Percentiles rank a stretch among this genome's conserved stretches.
These are phyloP conservation scores for Myiothlypis chrysogaster DNA, from an alignment of 2,797 vertebrate species.

Conservation along the genomic window DNA sequence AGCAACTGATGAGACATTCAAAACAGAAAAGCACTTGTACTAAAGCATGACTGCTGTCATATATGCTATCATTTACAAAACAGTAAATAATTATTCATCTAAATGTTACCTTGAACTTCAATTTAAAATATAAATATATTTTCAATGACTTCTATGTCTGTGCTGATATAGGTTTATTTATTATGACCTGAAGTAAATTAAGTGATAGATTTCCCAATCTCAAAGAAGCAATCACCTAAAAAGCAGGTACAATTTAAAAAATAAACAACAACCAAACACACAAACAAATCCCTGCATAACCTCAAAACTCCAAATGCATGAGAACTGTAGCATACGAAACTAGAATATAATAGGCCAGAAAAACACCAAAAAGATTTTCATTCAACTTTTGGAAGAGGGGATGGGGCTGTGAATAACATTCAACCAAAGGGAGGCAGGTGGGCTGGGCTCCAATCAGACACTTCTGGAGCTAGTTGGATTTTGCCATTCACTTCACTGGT, in stretches of 20 bases:
- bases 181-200: constrained; percentile 7
- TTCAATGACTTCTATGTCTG: constrained; percentile 30
- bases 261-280: background rate
- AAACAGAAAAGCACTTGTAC: constrained; percentile 72
- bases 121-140: constrained; percentile 62
- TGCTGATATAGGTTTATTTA: constrained; percentile 32
- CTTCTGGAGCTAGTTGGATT: background rate
- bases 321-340: background rate
- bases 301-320: background rate
- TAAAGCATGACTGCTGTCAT: constrained; percentile 68
- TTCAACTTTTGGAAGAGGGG: background rate
- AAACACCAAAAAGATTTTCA: background rate
- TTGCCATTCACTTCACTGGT: background rate
- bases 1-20: constrained; percentile 75
- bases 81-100: constrained; percentile 78
- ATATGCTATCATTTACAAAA: constrained; percentile 72
- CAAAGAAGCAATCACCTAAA: constrained; percentile 29
- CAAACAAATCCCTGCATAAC: background rate
- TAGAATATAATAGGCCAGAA: background rate
- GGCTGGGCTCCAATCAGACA: background rate
- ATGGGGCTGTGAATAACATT: background rate
- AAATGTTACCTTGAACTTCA: constrained; percentile 74
- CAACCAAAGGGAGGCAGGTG: background rate
- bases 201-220: constrained; percentile 37
- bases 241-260: background rate